Conservation (phyloP, 2,888 invertebrate species). For the Minunthozetes semirufus region DNA sequence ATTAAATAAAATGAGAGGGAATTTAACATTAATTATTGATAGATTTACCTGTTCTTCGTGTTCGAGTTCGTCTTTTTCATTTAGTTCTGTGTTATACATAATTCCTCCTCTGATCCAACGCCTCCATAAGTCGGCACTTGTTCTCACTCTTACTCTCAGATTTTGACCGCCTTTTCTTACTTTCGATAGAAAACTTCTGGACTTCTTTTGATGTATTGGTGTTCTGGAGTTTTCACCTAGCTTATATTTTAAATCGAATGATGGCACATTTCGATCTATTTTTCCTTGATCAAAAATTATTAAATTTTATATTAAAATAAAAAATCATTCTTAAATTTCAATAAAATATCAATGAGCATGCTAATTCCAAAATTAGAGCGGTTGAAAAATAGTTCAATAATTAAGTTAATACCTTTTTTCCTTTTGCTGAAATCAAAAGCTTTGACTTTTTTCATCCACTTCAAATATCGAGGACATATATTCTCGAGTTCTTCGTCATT, state of each 20-base stretch:
- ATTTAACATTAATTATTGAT: not conserved
- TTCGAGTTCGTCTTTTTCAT: slow-evolving; percentile 3
- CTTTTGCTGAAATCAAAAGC: slow-evolving; percentile 23
- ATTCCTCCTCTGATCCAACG: slow-evolving; percentile 36
- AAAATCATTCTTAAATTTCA: too few relatives aligned
- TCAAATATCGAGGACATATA: slow-evolving; percentile 9
- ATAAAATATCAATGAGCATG: too few relatives aligned
- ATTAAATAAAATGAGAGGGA: not conserved
- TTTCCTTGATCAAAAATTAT: not conserved
- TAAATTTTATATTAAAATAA: too few relatives aligned
- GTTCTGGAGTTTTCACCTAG: not conserved
- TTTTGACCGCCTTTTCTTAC: slow-evolving; percentile 33
- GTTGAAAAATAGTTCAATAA: too few relatives aligned
- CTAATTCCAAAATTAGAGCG: too few relatives aligned
- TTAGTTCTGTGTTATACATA: slow-evolving; percentile 15
- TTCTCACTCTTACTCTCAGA: slow-evolving; percentile 29
- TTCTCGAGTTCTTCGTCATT: not conserved
- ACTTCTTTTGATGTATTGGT: not conserved
- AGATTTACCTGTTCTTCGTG: not conserved
- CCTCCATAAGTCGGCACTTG: slow-evolving; percentile 35
- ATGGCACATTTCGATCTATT: not conserved
- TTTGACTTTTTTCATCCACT: slow-evolving; percentile 1
- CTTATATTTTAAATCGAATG: not conserved
- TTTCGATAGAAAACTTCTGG: not conserved
- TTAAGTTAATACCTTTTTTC: not conserved